Evolutionary conservation across 2,797 vertebrate genomes (phyloP), one percentile per base, ranked within the genome.

Genomic region (Sebastiscus albofasciatus): DNA sequence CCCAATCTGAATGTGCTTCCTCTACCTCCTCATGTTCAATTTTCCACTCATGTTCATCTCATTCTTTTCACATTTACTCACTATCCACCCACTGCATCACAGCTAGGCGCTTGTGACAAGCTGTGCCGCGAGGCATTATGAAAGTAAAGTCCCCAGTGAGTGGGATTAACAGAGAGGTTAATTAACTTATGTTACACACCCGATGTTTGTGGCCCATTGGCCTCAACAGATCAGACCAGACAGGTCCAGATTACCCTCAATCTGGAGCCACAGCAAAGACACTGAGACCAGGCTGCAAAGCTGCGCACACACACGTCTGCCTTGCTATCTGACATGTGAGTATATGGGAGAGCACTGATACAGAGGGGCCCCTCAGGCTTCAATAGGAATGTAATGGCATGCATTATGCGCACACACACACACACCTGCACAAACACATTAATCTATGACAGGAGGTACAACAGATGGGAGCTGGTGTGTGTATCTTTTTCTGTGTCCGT

Each of bases 181-280:
- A 91, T 90, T 88, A 60, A 88, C 71, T 90, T 89, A 84, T 67
- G 88, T 81, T 91, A 79, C 77, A 79, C 77, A 86, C 75, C 84
- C 84, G 88, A 89, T 88, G 84, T 87, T 68, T 78, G 67, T 31
- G 60, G 69, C 77, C 81, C 64, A 22, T 82, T 56, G 82, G 77
- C 77, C 83, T 78, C 8, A 13, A 46, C 55, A 73, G 75, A 83
- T 81, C 77, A 83, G 76, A 79, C 24, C 18, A 12, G 61, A 75
- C 65, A 67, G 68, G 29, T 80, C 77, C 69, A 90, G 88, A 91
- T 90, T 88, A 88, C 58, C 85, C 84, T 89, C 74, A 83, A 80
- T 87, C 84, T 84, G 72, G 24, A 66, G 67, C 22, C n/a, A 29
- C 49, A 62, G 52, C 74, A 14, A 33, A 64, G 27, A 36, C 65